Conservation (phyloP, 2,888 invertebrate genomes). For the Stenodera caucasica region DNA sequence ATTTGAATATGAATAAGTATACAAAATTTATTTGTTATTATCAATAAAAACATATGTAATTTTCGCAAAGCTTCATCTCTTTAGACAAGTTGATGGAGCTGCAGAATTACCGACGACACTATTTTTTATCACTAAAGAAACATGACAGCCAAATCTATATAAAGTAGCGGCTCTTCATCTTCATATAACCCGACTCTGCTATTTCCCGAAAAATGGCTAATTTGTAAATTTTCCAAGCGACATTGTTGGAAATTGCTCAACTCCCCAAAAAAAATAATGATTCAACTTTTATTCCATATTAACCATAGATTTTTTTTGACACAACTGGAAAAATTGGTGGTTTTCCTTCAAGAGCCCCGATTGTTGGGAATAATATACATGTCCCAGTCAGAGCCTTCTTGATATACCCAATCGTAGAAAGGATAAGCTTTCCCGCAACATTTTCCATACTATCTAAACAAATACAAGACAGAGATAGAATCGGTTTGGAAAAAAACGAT, state of each 20-base stretch:
- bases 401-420: constrained; percentile 36
- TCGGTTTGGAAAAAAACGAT: neutral
- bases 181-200: neutral
- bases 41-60: neutral
- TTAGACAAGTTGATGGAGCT: neutral
- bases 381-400: constrained; percentile 33
- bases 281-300: too few species aligned
- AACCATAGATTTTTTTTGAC: too few species aligned
- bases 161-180: neutral
- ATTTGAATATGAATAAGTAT: neutral
- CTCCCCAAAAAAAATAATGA: too few species aligned
- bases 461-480: neutral
- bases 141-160: neutral
- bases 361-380: constrained; percentile 38
- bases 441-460: constrained; percentile 7
- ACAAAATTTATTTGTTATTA: neutral
- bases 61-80: neutral
- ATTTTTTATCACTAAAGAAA: neutral
- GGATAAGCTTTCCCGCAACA: constrained; percentile 26
- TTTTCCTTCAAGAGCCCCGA: constrained; percentile 15
- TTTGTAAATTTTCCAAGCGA: neutral
- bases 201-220: neutral
- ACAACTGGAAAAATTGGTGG: neutral
- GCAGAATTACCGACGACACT: neutral
- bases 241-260: neutral